Percentiles rank a stretch among this genome's conserved stretches.
phyloP scores from a whole-genome alignment of 37 sponge, comb jelly and placozoan genomes.

The Agelas oroides region DNA sequence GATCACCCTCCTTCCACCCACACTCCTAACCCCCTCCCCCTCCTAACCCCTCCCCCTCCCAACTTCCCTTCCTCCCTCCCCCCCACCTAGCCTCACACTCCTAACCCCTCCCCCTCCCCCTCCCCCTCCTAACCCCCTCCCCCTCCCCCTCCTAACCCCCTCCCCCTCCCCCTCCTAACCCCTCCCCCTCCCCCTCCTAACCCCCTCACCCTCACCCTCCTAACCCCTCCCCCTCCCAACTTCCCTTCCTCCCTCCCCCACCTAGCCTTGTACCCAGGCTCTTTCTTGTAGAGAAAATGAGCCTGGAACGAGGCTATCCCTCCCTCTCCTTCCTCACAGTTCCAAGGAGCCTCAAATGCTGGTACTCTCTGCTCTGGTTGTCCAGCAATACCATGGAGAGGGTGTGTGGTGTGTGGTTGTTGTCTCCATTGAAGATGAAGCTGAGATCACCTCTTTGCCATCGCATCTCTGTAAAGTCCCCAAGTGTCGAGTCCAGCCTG shows the following conservation, averaged over 20 bases:
- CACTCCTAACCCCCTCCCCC: too few relatives aligned
- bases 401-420: conserved; percentile 14
- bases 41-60: neutral
- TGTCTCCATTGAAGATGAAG: conserved; percentile 90
- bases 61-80: neutral
- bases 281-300: too few relatives aligned
- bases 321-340: conserved; percentile 34
- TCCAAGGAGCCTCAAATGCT: conserved; percentile 56
- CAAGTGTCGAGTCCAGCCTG: conserved; percentile 85
- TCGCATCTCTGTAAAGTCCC: conserved; percentile 89
- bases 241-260: neutral
- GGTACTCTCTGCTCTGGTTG: conserved; percentile 74
- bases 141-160: too few relatives aligned
- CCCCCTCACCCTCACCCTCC: neutral
- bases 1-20: too few relatives aligned
- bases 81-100: neutral
- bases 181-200: neutral
- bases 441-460: conserved; percentile 90
- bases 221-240: neutral
- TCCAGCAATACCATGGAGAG: conserved; percentile 80
- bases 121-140: too few relatives aligned
- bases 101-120: too few relatives aligned
- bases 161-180: too few relatives aligned
- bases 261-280: neutral
- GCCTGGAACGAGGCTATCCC: too few relatives aligned